A percentile compares a stretch with the other conserved stretches of the same genome.
Evolutionary conservation across 1,140 invertebrate species (phyloP).

Genomic region (Dinothrombium tinctorium): DNA sequence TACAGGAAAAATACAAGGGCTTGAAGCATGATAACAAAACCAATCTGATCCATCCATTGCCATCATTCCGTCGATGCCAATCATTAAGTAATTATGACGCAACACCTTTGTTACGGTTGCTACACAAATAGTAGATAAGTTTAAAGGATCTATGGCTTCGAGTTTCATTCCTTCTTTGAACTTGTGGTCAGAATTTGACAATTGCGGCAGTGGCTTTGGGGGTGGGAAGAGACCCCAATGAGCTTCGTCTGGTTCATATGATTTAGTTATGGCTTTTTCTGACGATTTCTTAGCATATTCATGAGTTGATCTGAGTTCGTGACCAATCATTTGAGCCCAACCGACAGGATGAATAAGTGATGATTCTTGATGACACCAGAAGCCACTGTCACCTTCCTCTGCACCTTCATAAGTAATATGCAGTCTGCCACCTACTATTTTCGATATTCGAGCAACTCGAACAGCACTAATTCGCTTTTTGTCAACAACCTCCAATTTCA

Average conservation of each 20-base stretch:
- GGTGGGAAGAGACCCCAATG: slow-evolving; percentile 40
- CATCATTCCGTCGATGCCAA: slow-evolving; percentile 68
- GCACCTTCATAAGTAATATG: slow-evolving; percentile 71
- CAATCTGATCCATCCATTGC: slow-evolving; percentile 63
- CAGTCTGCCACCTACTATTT: slow-evolving; percentile 69
- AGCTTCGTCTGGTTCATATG: slow-evolving; percentile 38
- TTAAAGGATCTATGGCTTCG: slow-evolving; percentile 84
- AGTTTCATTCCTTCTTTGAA: slow-evolving; percentile 55
- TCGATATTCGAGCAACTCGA: slow-evolving; percentile 60
- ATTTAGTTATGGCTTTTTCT: slow-evolving; percentile 23
- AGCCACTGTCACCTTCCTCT: slow-evolving; percentile 41
- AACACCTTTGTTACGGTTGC: slow-evolving; percentile 82
- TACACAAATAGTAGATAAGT: slow-evolving; percentile 75
- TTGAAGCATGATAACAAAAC: slow-evolving; percentile 85
- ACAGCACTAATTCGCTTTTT: slow-evolving; percentile 79
- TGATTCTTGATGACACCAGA: slow-evolving; percentile 90
- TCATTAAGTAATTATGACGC: slow-evolving; percentile 80
- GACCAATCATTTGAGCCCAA: slow-evolving; percentile 60
- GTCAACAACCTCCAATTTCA: slow-evolving; percentile 63
- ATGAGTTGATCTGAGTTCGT: slow-evolving; percentile 51
- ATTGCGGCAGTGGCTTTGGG: slow-evolving; percentile 32
- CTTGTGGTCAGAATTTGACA: neutral
- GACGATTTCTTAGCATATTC: slow-evolving; percentile 23
- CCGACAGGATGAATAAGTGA: slow-evolving; percentile 80
- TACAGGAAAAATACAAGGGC: slow-evolving; percentile 74